A percentile compares a stretch with the other conserved stretches of the same genome.
These are phyloP conservation scores for Palloptera scutellata DNA, from an alignment of 2,888 invertebrate genomes.

Conservation along the genomic window DNA sequence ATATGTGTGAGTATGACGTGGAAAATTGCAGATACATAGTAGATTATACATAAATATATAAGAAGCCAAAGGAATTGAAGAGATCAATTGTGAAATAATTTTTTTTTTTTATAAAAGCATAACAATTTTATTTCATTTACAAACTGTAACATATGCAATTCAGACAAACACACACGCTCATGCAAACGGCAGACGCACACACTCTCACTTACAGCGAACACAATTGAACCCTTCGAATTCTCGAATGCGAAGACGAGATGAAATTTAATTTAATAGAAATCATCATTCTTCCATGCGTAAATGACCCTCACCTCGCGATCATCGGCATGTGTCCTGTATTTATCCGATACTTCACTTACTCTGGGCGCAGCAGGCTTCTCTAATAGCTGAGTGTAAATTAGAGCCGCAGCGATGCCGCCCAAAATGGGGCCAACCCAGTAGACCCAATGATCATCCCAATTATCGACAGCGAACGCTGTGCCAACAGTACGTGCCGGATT, in stretches of 20 bases:
- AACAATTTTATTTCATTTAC: no score
- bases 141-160: no score
- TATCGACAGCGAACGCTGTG: conserved; percentile 79
- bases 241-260: conserved; percentile 3
- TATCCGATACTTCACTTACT: conserved; percentile 54
- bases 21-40: neutral
- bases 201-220: neutral
- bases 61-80: neutral
- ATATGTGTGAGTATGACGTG: neutral
- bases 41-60: no score
- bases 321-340: conserved; percentile 65
- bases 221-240: conserved; percentile 22
- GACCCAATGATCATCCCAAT: conserved; percentile 86
- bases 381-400: conserved; percentile 71
- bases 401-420: conserved; percentile 80
- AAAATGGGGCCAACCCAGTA: conserved; percentile 90
- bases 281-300: conserved; percentile 21
- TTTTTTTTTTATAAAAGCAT: no score
- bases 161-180: no score
- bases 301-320: conserved; percentile 72
- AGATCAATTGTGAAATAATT: neutral
- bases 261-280: conserved; percentile 18
- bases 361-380: conserved; percentile 52
- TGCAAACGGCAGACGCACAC: no score
- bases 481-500: conserved; percentile 92